Percentiles rank a stretch among this genome's conserved stretches.
Conservation (phyloP, 2,888 invertebrate genomes). For the Periphyllus acericola region DNA sequence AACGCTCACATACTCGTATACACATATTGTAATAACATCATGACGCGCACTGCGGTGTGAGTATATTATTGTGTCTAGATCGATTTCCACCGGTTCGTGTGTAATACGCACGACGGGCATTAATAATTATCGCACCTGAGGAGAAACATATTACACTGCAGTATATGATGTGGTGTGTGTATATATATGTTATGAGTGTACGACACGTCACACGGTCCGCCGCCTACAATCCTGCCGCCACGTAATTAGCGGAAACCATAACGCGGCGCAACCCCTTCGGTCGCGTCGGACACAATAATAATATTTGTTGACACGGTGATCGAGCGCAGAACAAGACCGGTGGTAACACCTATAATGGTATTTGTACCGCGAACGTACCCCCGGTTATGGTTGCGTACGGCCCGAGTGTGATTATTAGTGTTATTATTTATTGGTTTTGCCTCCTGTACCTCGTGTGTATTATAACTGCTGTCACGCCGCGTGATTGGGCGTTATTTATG, state of each 20-base stretch:
- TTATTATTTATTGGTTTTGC: too few relatives aligned
- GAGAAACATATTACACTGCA: background rate
- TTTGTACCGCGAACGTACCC: too few relatives aligned
- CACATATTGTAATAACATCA: background rate
- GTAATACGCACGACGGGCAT: background rate
- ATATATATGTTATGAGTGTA: background rate
- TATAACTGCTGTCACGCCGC: background rate
- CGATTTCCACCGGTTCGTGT: constrained; percentile 35
- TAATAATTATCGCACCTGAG: constrained; percentile 19
- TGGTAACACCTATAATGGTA: background rate
- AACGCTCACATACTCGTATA: background rate
- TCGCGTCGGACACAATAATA: constrained; percentile 3
- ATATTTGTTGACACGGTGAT: constrained; percentile 24
- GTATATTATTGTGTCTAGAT: too few relatives aligned
- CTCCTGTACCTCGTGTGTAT: background rate
- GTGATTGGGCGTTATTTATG: too few relatives aligned
- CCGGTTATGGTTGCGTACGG: too few relatives aligned
- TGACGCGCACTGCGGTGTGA: background rate
- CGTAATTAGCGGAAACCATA: constrained; percentile 49
- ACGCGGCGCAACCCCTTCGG: constrained; percentile 17
- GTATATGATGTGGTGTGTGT: too few relatives aligned
- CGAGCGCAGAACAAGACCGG: constrained; percentile 21
- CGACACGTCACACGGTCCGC: constrained; percentile 47
- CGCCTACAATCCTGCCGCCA: background rate
- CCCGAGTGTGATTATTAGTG: too few relatives aligned